Conservation (phyloP, 2,797 vertebrate genomes). For the Merluccius polli region DNA sequence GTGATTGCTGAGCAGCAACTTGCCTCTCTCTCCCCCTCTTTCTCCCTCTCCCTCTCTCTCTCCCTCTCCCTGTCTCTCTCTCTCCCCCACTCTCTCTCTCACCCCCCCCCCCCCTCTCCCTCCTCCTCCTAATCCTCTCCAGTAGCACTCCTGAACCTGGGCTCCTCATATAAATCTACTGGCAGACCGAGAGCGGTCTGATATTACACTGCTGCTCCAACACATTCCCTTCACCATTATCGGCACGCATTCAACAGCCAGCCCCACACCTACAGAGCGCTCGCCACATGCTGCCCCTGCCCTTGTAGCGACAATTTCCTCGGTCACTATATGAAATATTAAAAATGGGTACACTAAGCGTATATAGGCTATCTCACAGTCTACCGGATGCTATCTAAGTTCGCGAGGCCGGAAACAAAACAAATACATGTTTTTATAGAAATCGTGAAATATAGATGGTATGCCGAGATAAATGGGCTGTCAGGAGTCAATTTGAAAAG, state of each 20-base stretch:
- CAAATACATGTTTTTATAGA: slow-evolving; percentile 31
- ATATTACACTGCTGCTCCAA: slow-evolving; percentile 59
- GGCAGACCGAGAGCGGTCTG: slow-evolving; percentile 55
- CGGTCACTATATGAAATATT: slow-evolving; percentile 36
- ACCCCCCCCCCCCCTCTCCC: no score
- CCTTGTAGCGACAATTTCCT: slow-evolving; percentile 42
- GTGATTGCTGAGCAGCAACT: slow-evolving; percentile 76
- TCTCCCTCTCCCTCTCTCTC: slow-evolving; percentile 64
- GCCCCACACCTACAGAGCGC: slow-evolving; percentile 44
- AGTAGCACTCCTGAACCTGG: slow-evolving; percentile 69
- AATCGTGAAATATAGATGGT: slow-evolving; percentile 38
- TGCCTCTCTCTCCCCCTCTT: slow-evolving; percentile 67
- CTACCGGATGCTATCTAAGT: slow-evolving; percentile 39
- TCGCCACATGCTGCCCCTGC: slow-evolving; percentile 23
- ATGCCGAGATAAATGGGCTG: background rate
- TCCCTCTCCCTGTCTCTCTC: slow-evolving; percentile 63
- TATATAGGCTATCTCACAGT: slow-evolving; percentile 35
- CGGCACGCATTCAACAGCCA: slow-evolving; percentile 40
- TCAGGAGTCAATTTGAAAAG: background rate
- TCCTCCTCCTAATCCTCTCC: slow-evolving; percentile 77
- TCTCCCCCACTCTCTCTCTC: slow-evolving; percentile 62
- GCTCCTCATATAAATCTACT: slow-evolving; percentile 71
- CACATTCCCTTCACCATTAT: slow-evolving; percentile 46
- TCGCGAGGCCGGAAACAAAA: slow-evolving; percentile 18
- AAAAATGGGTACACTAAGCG: slow-evolving; percentile 43